phyloP scores from a whole-genome alignment of 2,888 invertebrate species.

The Selenia dentaria region DNA sequence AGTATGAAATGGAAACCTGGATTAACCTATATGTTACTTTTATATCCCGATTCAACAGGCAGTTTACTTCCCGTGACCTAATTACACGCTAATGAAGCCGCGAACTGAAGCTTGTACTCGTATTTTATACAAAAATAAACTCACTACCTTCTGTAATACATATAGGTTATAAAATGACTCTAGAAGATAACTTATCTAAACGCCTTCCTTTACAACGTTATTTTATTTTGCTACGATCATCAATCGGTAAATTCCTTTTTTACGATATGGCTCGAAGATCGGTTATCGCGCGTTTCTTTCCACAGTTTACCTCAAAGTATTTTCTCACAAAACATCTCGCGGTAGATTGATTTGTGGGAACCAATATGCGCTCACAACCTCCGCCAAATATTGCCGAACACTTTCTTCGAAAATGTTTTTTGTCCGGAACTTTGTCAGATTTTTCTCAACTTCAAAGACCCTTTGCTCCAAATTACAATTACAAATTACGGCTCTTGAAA shows the following conservation, averaged over 20 bases:
- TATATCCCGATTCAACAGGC: too few relatives aligned
- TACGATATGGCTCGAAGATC: constrained; percentile 11
- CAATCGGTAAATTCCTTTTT: constrained; percentile 15
- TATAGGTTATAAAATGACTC: too few relatives aligned
- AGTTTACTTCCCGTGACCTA: too few relatives aligned
- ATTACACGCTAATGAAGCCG: too few relatives aligned
- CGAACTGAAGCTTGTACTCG: too few relatives aligned
- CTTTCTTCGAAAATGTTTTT: constrained; percentile 35
- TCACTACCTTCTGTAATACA: too few relatives aligned
- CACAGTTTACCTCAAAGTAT: constrained; percentile 17
- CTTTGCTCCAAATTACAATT: constrained; percentile 40
- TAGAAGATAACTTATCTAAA: constrained; percentile 8
- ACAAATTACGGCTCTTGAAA: constrained; percentile 37
- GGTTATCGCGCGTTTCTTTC: constrained; percentile 11
- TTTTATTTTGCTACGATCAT: constrained; percentile 6
- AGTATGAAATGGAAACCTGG: too few relatives aligned
- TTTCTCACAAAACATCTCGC: constrained; percentile 17
- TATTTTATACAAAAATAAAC: too few relatives aligned
- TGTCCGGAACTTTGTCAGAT: constrained; percentile 36
- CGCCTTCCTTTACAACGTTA: constrained; percentile 1
- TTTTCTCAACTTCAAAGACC: constrained; percentile 38
- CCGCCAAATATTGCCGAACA: constrained; percentile 28
- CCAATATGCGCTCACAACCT: constrained; percentile 25
- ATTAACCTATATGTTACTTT: too few relatives aligned
- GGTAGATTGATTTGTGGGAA: constrained; percentile 22